These are phyloP conservation scores for Laspeyria flexula DNA, from an alignment of 2,888 invertebrate genomes.

Conservation along the genomic window DNA sequence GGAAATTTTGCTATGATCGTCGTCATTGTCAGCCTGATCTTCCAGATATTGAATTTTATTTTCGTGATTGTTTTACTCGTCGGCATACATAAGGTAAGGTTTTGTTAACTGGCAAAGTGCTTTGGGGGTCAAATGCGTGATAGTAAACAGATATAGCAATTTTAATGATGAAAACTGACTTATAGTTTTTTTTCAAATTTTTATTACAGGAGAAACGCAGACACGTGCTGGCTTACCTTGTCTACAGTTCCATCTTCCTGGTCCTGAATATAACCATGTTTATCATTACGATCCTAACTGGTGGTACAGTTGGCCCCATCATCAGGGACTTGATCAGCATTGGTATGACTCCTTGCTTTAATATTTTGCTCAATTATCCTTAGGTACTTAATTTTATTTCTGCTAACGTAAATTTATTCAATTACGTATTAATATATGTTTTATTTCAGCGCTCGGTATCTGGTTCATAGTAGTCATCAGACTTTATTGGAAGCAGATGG, in stretches of 20 bases:
- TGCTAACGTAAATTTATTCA: no score
- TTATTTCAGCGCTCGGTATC: constrained; percentile 39
- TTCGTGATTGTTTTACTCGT: constrained; percentile 39
- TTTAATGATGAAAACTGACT: no score
- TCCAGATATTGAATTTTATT: constrained; percentile 30
- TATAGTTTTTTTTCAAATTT: no score
- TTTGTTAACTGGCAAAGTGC: no score
- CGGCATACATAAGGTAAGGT: constrained; percentile 45
- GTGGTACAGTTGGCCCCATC: neutral
- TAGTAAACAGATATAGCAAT: no score
- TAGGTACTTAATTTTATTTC: no score
- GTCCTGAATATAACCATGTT: neutral
- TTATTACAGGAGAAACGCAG: neutral
- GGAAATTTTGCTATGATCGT: neutral
- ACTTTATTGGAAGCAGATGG: constrained; percentile 46
- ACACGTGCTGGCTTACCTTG: neutral
- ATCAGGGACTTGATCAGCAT: neutral
- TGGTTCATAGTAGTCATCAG: constrained; percentile 45
- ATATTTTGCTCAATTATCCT: no score
- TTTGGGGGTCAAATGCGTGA: no score
- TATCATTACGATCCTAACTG: neutral
- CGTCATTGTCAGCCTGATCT: neutral
- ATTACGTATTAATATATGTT: no score
- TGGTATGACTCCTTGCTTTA: neutral
- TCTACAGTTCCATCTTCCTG: neutral